A percentile compares a stretch with the other conserved stretches of the same genome.
Conservation (phyloP, 2,113 vertebrate genomes). For the Eonycteris spelaea region DNA sequence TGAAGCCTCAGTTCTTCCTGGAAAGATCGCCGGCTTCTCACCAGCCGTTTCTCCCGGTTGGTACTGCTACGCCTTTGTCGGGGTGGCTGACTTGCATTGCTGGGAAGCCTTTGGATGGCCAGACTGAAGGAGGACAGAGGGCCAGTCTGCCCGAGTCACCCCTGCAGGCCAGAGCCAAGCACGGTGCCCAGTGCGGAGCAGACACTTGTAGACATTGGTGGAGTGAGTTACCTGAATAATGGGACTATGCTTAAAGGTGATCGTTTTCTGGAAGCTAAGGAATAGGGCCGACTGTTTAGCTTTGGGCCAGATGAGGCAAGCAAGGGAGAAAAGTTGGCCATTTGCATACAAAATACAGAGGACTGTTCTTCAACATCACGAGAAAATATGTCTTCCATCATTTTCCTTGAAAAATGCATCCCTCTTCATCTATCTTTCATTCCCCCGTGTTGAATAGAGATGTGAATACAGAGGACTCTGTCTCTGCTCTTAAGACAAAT, state of each 20-base stretch:
- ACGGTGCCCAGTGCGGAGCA: background rate
- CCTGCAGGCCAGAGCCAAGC: background rate
- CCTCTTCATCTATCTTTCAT: slow-evolving; percentile 57
- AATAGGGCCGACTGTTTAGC: background rate
- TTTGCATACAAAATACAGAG: slow-evolving; percentile 21
- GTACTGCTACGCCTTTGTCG: background rate
- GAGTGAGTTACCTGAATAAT: background rate
- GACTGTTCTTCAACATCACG: slow-evolving; percentile 19
- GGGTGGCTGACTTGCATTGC: background rate
- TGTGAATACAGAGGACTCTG: slow-evolving; percentile 21
- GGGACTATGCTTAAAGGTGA: too few species aligned
- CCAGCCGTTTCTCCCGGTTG: background rate
- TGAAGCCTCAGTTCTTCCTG: background rate
- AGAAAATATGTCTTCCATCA: slow-evolving; percentile 24
- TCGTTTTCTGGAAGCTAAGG: background rate
- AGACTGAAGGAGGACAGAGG: background rate
- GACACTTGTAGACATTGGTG: background rate
- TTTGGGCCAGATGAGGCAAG: background rate
- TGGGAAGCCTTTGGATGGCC: background rate
- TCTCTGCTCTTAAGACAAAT: slow-evolving; percentile 56
- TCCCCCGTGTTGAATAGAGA: slow-evolving; percentile 39
- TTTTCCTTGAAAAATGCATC: slow-evolving; percentile 60
- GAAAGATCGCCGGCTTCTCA: background rate
- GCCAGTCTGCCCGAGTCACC: background rate
- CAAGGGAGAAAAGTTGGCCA: background rate